Percentiles rank a stretch among this genome's conserved stretches.
phyloP scores from a whole-genome alignment of 2,888 invertebrate species.

The Gymnocheta viridis region DNA sequence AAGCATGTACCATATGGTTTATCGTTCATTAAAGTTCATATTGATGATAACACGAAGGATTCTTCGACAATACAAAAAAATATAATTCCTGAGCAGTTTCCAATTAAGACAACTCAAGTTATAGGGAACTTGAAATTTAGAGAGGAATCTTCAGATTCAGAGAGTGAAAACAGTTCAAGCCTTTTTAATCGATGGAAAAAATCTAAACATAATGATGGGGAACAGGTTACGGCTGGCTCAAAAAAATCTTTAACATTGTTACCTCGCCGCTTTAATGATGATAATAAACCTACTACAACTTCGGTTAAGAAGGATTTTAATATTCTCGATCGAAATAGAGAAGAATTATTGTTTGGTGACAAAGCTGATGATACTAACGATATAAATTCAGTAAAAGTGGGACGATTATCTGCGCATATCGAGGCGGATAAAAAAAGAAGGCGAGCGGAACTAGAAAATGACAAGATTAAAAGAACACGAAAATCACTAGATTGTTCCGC shows the following conservation, averaged over 20 bases:
- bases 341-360: constrained; percentile 82
- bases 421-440: constrained; percentile 74
- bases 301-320: constrained; percentile 28
- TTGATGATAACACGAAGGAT: constrained; percentile 73
- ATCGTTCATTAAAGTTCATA: constrained; percentile 89
- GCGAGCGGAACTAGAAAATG: constrained; percentile 73
- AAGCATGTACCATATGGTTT: constrained; percentile 90
- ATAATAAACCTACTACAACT: background rate
- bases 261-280: background rate
- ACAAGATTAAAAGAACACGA: constrained; percentile 66
- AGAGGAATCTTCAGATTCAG: constrained; percentile 58
- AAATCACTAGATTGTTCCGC: too few species aligned
- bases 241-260: background rate
- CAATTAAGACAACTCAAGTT: background rate
- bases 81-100: constrained; percentile 69
- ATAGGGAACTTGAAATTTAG: constrained; percentile 83
- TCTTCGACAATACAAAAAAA: constrained; percentile 20
- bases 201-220: constrained; percentile 50
- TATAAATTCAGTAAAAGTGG: constrained; percentile 79
- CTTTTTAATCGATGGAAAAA: constrained; percentile 80
- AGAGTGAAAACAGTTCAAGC: constrained; percentile 69
- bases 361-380: constrained; percentile 76
- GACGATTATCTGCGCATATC: constrained; percentile 82
- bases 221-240: too few species aligned
- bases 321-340: constrained; percentile 79